A percentile compares a stretch with the other conserved stretches of the same genome.
Conservation (phyloP, 2,797 vertebrate genomes). For the Notamacropus eugenii region DNA sequence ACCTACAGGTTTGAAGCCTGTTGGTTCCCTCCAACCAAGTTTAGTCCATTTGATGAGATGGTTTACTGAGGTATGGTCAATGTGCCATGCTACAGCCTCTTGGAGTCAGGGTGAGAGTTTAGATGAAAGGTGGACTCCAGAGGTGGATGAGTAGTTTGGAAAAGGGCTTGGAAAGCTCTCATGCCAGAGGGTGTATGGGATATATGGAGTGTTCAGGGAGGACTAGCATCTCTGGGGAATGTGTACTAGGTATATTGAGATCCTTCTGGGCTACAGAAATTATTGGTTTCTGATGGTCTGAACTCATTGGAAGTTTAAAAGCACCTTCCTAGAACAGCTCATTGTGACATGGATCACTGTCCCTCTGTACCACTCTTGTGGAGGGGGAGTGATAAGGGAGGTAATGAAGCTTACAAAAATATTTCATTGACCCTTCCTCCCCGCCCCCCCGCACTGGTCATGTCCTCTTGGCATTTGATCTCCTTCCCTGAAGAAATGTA, state of each 20-base stretch:
- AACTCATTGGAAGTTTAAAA: not conserved
- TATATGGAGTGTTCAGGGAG: too few species aligned
- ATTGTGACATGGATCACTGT: not conserved
- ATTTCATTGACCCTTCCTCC: not conserved
- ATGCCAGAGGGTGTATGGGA: too few species aligned
- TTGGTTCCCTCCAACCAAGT: not conserved
- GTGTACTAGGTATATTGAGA: not conserved
- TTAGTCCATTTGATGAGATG: not conserved
- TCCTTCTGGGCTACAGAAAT: not conserved
- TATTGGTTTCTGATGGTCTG: not conserved
- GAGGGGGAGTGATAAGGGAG: not conserved
- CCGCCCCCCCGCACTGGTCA: not conserved
- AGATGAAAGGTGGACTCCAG: not conserved
- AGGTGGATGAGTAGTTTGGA: not conserved
- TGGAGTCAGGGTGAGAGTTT: not conserved
- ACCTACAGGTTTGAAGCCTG: not conserved
- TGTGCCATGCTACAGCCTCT: not conserved
- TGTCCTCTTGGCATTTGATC: not conserved
- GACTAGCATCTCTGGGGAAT: too few species aligned
- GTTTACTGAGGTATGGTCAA: not conserved
- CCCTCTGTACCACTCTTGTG: not conserved
- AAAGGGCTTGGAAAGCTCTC: too few species aligned
- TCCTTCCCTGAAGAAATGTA: not conserved
- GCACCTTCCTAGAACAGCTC: not conserved
- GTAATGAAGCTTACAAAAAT: not conserved